These are phyloP conservation scores for Pelusios castaneus DNA, from an alignment of 2,113 vertebrate genomes.

Conservation along the genomic window DNA sequence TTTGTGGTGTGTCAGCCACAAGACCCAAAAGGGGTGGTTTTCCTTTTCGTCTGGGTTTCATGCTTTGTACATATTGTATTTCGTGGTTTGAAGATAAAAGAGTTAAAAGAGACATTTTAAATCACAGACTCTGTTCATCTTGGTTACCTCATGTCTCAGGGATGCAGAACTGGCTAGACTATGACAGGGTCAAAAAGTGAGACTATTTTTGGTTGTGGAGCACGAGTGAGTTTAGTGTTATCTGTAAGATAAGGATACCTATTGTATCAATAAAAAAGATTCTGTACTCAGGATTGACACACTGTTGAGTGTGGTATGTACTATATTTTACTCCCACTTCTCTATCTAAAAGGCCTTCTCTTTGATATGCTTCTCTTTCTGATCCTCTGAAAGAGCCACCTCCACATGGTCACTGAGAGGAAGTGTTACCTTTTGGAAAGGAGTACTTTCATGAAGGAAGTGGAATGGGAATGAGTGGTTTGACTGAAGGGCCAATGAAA, in stretches of 20 bases:
- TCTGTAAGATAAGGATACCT: background rate
- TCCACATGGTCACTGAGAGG: background rate
- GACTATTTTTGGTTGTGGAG: background rate
- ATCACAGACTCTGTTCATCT: constrained; percentile 12
- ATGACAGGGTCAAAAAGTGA: background rate
- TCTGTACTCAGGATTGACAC: background rate
- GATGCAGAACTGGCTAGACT: constrained; percentile 1
- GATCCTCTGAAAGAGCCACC: background rate
- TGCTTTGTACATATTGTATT: background rate
- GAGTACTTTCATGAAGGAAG: background rate
- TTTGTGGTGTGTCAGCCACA: constrained; percentile 41
- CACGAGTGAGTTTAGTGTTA: background rate
- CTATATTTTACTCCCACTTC: background rate
- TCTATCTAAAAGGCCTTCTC: background rate
- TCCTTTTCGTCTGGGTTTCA: constrained; percentile 18
- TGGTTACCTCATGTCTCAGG: constrained; percentile 5
- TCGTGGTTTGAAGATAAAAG: constrained; percentile 41
- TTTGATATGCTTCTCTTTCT: background rate
- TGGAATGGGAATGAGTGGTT: background rate
- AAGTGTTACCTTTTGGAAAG: background rate
- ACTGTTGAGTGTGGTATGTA: background rate
- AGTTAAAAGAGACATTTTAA: constrained; percentile 31
- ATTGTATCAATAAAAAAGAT: background rate
- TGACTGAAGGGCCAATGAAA: background rate
- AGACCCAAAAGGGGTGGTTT: background rate